Base-by-base conservation (phyloP, 2,113 vertebrate genomes). In the Stegastes partitus region DNA sequence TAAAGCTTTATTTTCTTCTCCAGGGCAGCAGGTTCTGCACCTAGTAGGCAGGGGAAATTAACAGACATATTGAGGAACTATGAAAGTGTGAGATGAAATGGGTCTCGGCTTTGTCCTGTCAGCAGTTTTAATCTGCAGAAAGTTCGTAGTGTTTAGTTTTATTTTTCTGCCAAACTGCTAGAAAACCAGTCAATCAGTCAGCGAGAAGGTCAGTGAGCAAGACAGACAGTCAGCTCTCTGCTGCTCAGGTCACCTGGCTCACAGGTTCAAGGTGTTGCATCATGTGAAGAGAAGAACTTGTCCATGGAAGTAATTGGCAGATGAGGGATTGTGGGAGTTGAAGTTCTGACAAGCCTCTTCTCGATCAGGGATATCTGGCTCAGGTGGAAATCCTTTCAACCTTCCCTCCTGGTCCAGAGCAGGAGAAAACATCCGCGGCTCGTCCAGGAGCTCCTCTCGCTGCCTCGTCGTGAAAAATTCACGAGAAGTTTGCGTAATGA, bases 241-340 rank as follows among this genome's bases (percentile, higher is more conserved):
- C 54, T 61, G 50, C 26, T 56, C 54, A 22, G 51, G 19, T 57
- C 55, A 3, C 22, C 19, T 22, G 1, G 15, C 39, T 28, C 21
- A 0, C 70, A 34, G 23, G 18, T 63, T 47, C 49, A 18, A 69
- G 61, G 37, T 0, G 34, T 37, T 44, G 6, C 6, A 55, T 68
- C 31, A 58, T 61, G 19, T 54, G 44, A 68, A 39, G 42, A 44
- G n/a, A 34, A 37, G 54, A 63, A 8, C n/a, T 18, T 56, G 62
- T 25, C 16, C 5, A 12, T 59, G 39, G 50, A 66, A 15, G 15
- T 77, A 53, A 80, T 51, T 74, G 81, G 68, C 79, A 64, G 68
- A 5, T 15, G 39, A 66, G 76, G 73, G 77, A 68, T 79, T 66
- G 28, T 68, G 69, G 62, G 59, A 68, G 70, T 69, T 22, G 50